These are phyloP conservation scores for Poeciliopsis prolifica DNA, from an alignment of 2,113 vertebrate genomes.

Conservation along the genomic window DNA sequence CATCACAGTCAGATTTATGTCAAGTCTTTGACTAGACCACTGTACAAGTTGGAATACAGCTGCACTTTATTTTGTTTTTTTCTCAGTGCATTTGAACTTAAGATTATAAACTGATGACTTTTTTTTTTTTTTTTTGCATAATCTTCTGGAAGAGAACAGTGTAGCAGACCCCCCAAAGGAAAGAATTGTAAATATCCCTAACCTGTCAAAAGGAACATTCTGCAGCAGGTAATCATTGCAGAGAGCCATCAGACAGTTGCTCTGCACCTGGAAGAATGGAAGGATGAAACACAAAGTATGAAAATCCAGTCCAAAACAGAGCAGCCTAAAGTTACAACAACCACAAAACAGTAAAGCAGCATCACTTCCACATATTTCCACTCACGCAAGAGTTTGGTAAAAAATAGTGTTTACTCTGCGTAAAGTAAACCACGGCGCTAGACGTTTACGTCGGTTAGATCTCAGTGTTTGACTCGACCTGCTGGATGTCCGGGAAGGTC, in stretches of 20 bases:
- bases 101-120: not conserved
- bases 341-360: not conserved
- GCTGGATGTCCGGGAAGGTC: constrained; percentile 89
- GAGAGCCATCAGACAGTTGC: constrained; percentile 93
- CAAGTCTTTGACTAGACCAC: not conserved
- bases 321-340: not conserved
- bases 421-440: not conserved
- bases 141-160: too few species aligned
- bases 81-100: not conserved
- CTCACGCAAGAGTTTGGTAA: too few species aligned
- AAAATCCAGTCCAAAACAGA: not conserved
- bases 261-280: constrained; percentile 85
- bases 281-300: not conserved
- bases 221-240: constrained; percentile 94
- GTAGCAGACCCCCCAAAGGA: too few species aligned
- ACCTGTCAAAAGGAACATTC: constrained; percentile 91
- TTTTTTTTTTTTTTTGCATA: not conserved
- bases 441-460: not conserved
- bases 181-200: too few species aligned
- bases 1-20: not conserved
- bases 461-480: constrained; percentile 25
- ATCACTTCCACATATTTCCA: too few species aligned
- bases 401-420: too few species aligned
- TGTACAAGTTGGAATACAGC: not conserved
- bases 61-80: not conserved